Evolutionary conservation across 2,113 vertebrate species (phyloP), one percentile per base, ranked within the genome.

Genomic region (Cnemophilus loriae): DNA sequence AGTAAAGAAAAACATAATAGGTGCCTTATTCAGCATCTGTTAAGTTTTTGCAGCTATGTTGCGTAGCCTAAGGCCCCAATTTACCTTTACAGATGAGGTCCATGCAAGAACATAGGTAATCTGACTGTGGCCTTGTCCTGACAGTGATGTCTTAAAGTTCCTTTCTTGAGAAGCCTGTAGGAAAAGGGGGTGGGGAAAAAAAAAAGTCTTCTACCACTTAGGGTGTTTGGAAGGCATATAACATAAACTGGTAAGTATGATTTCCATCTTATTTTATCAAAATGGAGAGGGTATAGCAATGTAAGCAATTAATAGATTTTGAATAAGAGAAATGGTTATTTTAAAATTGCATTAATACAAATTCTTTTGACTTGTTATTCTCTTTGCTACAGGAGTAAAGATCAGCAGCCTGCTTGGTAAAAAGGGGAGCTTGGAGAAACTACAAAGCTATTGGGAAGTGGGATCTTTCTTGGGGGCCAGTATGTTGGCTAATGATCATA

Each of bases 401-500:
- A 98, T 99, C 93, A 99, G 99, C 97, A 99, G 99, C 94, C 98
- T 99, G 41, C 96, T 99, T 94, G 99, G 99, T 76, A 99, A 99
- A 96, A 99, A 99, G 77, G 99, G 99, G 90, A 99, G 99, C 92
- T 95, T 99, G 97, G 99, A 99, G 97, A 99, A 99, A 92, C 98
- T 99, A 68, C 99, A 99, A 98, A 99, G 99, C 96, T 99, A 99
- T 97, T 99, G 99, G 99, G 99, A 99, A 96, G 99, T 99, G 65
- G 99, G 99, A 74, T 99, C 99, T 98, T 99, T 99, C 96, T 97
- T 99, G 92, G 99, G 99, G 8, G 99, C 99, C 94, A 99, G 99
- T 97, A 98, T 99, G 85, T 96, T 99, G 95, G 99, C 99, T 94
- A 99, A 99, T 65, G 99, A 99, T 97, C 99, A 98, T 93, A 97